Evolutionary conservation across 2,888 invertebrate genomes (phyloP), one percentile per base, ranked within the genome.

Genomic region (Lepidocyrtinus sp.): DNA sequence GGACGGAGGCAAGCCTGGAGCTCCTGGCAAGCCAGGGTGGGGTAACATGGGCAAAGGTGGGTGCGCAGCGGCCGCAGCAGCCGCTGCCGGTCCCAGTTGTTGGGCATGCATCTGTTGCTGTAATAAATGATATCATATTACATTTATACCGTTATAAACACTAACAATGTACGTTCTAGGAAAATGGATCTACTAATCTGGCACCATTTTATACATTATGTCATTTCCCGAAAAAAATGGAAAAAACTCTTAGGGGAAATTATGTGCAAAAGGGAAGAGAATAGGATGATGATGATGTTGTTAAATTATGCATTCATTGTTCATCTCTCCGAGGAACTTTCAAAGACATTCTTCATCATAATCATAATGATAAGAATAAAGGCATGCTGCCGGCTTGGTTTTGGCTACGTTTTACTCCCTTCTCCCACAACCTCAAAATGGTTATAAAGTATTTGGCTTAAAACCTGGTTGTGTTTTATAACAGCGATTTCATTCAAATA

Each of bases 91-190:
- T 64, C 92, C 91, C 87, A 95, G 92, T 90, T 95, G 96, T 87
- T 96, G 96, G 45, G 95, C 96, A 89, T 96, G 96, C 95, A 96
- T 96, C 90, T 96, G 96, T 90, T 96, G 96, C 89, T 96, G 91
- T 84, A 94, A 87, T 62, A 70, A 67, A n/a, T n/a, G n/a, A n/a
- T n/a, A n/a, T n/a, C n/a, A n/a, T n/a, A n/a, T n/a, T n/a, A n/a
- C n/a, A n/a, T n/a, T n/a, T n/a, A n/a, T n/a, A n/a, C n/a, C n/a
- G n/a, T n/a, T n/a, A n/a, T n/a, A n/a, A n/a, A n/a, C n/a, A n/a
- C n/a, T n/a, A n/a, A n/a, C n/a, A n/a, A n/a, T n/a, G n/a, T n/a
- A n/a, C n/a, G n/a, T n/a, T n/a, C n/a, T n/a, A n/a, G n/a, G n/a
- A n/a, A n/a, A n/a, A n/a, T n/a, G n/a, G n/a, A n/a, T n/a, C n/a